Conservation (phyloP, 1,140 invertebrate species). For the Lasaia peninsularis region DNA sequence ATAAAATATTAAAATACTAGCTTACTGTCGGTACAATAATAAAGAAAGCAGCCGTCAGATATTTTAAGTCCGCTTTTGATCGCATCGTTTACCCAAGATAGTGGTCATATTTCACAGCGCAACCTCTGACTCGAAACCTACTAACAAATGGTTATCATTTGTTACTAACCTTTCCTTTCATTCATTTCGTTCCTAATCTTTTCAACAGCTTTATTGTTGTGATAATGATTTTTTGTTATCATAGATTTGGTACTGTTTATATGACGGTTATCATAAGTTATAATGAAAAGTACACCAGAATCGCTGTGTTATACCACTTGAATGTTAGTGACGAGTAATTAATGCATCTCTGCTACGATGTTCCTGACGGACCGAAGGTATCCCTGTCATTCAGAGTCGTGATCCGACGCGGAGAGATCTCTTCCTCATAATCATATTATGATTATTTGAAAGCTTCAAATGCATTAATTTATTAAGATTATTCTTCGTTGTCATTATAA, state of each 20-base stretch:
- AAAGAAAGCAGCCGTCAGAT: slow-evolving; percentile 20
- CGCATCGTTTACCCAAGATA: slow-evolving; percentile 63
- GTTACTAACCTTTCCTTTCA: too few relatives aligned
- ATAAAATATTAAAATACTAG: background rate
- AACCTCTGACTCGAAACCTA: slow-evolving; percentile 50
- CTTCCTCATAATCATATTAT: background rate
- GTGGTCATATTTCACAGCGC: slow-evolving; percentile 61
- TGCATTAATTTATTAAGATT: slow-evolving; percentile 8
- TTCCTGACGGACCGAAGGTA: too few relatives aligned
- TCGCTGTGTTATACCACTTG: too few relatives aligned
- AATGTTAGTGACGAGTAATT: too few relatives aligned
- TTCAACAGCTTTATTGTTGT: slow-evolving; percentile 15
- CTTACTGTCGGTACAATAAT: background rate
- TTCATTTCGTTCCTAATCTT: slow-evolving; percentile 24
- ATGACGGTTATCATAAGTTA: too few relatives aligned
- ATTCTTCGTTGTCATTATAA: slow-evolving; percentile 17
- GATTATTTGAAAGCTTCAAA: background rate
- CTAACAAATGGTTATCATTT: slow-evolving; percentile 59
- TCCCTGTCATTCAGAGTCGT: too few relatives aligned
- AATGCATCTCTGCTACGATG: too few relatives aligned
- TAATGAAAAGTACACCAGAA: too few relatives aligned
- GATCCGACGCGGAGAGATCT: background rate
- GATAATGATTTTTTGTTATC: slow-evolving; percentile 4
- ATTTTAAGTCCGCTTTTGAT: slow-evolving; percentile 64
- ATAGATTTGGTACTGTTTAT: too few relatives aligned